These are phyloP conservation scores for Philonicus albiceps DNA, from an alignment of 2,888 invertebrate species.

Conservation along the genomic window DNA sequence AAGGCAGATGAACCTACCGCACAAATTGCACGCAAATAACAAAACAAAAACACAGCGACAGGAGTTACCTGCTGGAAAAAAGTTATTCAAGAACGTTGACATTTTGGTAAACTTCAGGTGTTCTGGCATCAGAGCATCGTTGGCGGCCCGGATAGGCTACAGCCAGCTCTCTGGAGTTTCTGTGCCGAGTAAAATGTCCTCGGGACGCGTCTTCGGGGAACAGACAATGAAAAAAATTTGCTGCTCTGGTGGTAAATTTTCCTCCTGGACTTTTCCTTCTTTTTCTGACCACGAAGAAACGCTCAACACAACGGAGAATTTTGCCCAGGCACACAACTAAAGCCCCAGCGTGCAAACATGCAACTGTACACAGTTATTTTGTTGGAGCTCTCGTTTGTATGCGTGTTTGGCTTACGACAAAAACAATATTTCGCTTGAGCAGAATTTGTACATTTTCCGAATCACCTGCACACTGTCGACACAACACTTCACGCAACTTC, in stretches of 20 bases:
- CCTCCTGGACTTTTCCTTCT: slow-evolving; percentile 30
- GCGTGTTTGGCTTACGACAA: slow-evolving; percentile 27
- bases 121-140: slow-evolving; percentile 29
- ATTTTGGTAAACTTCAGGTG: slow-evolving; percentile 55
- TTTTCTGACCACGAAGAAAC: slow-evolving; percentile 20
- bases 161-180: background rate
- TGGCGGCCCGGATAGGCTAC: background rate
- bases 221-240: background rate
- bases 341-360: background rate
- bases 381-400: background rate
- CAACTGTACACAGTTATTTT: background rate
- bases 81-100: slow-evolving; percentile 64
- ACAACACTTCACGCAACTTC: slow-evolving; percentile 23
- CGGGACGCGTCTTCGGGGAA: background rate
- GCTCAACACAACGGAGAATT: slow-evolving; percentile 3
- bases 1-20: background rate
- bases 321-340: slow-evolving; percentile 5
- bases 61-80: slow-evolving; percentile 62
- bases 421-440: slow-evolving; percentile 27
- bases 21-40: background rate
- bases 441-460: background rate
- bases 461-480: background rate
- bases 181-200: background rate
- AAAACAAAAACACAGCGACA: slow-evolving; percentile 26
- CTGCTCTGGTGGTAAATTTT: slow-evolving; percentile 36